These are phyloP conservation scores for Caenorhabditis latens DNA, from an alignment of 1,140 invertebrate species.

Conservation along the genomic window DNA sequence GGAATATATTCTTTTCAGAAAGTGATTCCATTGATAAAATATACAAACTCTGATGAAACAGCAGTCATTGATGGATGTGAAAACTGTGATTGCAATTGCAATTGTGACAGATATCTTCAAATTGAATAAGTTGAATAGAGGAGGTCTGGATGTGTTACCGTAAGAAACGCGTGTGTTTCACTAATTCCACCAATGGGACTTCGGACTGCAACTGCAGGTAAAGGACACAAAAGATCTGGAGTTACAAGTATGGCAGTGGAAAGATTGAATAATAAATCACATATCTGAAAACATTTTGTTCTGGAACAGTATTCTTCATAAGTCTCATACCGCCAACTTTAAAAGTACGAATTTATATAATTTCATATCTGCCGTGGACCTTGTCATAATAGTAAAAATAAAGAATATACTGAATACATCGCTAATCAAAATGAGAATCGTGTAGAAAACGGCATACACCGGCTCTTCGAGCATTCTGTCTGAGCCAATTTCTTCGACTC, in stretches of 20 bases:
- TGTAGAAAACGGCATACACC: neutral
- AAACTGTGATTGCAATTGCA: constrained; percentile 22
- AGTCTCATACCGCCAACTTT: neutral
- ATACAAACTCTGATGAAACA: constrained; percentile 15
- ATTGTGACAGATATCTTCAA: neutral
- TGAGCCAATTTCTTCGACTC: neutral
- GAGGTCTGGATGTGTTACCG: neutral
- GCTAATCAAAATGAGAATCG: neutral
- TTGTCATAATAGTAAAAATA: neutral
- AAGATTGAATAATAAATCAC: constrained; percentile 1
- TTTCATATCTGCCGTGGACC: constrained; percentile 14
- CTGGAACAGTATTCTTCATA: neutral
- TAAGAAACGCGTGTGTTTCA: neutral
- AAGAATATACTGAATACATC: neutral
- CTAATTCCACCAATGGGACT: neutral
- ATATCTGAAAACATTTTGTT: neutral
- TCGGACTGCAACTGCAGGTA: constrained; percentile 4
- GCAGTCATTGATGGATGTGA: constrained; percentile 26
- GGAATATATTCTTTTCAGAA: constrained; percentile 20
- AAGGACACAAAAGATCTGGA: constrained; percentile 4
- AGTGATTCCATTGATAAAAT: constrained; percentile 31
- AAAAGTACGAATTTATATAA: neutral
- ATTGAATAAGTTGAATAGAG: neutral
- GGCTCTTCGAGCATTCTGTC: neutral
- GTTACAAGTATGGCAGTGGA: neutral